Evolutionary conservation across 2,797 vertebrate genomes (phyloP).

Genomic region (Phoeniculus purpureus): DNA sequence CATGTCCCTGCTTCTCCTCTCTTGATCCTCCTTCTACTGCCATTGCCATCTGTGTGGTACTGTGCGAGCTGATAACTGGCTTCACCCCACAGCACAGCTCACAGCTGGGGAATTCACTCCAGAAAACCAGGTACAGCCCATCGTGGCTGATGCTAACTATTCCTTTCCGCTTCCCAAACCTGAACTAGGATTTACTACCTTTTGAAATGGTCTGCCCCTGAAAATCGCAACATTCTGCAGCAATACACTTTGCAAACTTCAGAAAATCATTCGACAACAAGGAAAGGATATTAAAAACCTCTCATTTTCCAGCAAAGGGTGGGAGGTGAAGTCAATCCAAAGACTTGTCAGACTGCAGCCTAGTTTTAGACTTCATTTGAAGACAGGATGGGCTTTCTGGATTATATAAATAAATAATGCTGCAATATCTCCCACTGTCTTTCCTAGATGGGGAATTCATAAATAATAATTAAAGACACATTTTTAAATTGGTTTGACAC

Average conservation of each 20-base stretch:
- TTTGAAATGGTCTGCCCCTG: not conserved
- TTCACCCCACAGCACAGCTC: not conserved
- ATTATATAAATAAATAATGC: constrained; percentile 22
- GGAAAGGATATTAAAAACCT: not conserved
- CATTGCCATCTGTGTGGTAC: not conserved
- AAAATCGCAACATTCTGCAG: not conserved
- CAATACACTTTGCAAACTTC: not conserved
- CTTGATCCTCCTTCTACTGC: accelerated
- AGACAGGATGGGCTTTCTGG: not conserved
- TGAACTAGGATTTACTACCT: accelerated
- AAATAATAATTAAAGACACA: not conserved
- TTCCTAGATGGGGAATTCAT: constrained; percentile 47
- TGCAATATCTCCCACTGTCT: constrained; percentile 10
- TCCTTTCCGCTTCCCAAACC: not conserved
- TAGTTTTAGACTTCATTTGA: not conserved
- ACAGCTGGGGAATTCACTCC: accelerated
- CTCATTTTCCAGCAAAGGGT: not conserved
- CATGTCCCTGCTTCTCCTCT: accelerated
- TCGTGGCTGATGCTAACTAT: accelerated
- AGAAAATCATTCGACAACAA: not conserved
- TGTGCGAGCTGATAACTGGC: not conserved
- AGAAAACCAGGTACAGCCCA: accelerated
- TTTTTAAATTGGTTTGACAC: not conserved
- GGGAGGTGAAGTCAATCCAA: not conserved
- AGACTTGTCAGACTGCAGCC: not conserved